Percentiles rank a stretch among this genome's conserved stretches.
Conservation (phyloP, 2,888 invertebrate genomes). For the Eilema griseolum region DNA sequence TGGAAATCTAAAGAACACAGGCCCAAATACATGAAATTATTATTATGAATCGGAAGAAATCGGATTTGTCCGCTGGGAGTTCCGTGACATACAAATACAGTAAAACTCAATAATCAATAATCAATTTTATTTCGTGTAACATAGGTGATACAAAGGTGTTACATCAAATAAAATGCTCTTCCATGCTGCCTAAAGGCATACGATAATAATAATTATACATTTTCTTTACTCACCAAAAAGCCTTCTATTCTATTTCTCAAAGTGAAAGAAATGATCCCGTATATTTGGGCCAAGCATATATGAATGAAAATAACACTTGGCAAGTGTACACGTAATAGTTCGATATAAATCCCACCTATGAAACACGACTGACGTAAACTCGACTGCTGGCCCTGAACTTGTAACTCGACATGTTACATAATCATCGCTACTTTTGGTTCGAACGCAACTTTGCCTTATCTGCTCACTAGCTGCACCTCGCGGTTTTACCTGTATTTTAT, state of each 20-base stretch:
- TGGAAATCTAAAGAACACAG: no score
- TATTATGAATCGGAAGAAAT: no score
- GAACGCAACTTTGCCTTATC: background rate
- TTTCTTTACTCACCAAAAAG: no score
- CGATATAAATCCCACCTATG: background rate
- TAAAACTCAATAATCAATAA: no score
- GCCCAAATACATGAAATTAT: no score
- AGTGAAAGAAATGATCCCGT: background rate
- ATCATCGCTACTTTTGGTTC: background rate
- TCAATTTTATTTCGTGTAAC: no score
- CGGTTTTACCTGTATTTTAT: background rate
- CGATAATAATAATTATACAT: no score
- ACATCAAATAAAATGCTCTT: no score
- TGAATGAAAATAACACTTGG: slow-evolving; percentile 4
- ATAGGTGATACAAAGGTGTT: no score
- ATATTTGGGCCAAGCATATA: background rate
- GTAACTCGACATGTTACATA: background rate
- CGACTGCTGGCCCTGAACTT: background rate
- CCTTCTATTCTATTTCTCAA: background rate
- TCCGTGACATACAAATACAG: background rate
- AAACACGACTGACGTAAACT: background rate
- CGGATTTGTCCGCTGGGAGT: background rate
- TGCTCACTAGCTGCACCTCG: background rate
- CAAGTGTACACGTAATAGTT: background rate
- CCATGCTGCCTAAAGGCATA: no score